These are phyloP conservation scores for Tyria jacobaeae DNA, from an alignment of 2,888 invertebrate species.

Conservation along the genomic window DNA sequence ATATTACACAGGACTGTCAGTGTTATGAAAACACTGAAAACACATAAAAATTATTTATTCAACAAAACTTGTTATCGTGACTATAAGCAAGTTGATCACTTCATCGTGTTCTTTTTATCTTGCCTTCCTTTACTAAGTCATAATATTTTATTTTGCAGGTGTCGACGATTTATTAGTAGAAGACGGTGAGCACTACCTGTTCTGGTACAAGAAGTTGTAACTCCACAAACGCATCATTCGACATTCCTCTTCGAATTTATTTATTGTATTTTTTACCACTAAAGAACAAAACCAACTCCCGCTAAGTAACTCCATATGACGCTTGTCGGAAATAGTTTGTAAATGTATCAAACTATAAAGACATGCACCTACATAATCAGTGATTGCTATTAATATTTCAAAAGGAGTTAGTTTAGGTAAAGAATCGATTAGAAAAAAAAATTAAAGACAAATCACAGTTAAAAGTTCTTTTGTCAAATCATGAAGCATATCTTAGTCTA, in stretches of 20 bases:
- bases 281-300: neutral
- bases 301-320: neutral
- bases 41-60: too few species aligned
- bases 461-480: neutral
- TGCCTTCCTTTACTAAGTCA: neutral
- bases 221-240: slow-evolving; percentile 15
- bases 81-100: too few species aligned
- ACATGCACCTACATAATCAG: too few species aligned
- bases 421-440: neutral
- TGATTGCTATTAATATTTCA: neutral
- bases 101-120: too few species aligned
- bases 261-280: slow-evolving; percentile 26
- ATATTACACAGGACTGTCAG: too few species aligned
- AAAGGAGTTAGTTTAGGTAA: neutral
- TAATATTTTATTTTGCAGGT: slow-evolving; percentile 85
- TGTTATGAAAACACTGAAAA: too few species aligned
- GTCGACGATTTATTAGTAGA: slow-evolving; percentile 95
- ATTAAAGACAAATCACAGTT: too few species aligned
- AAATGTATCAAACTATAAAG: neutral
- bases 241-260: slow-evolving; percentile 18
- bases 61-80: too few species aligned
- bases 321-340: neutral
- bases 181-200: slow-evolving; percentile 95
- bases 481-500: neutral
- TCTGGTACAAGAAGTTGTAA: slow-evolving; percentile 97